Conservation (phyloP, 2,113 vertebrate species). For the Ctenomys sociabilis region DNA sequence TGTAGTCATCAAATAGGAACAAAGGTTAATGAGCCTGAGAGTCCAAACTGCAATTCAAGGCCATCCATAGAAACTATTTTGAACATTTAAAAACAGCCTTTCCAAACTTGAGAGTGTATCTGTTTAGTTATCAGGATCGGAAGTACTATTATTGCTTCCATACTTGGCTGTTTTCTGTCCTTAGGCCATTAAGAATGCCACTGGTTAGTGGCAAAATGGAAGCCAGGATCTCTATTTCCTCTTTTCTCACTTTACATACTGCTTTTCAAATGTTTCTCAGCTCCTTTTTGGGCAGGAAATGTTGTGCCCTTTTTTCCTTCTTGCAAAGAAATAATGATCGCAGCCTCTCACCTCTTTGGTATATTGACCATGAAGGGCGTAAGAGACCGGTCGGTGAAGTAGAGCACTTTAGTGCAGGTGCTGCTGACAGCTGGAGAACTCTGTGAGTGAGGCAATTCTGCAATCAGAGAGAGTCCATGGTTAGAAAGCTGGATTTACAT, state of each 20-base stretch:
- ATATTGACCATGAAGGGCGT: conserved; percentile 98
- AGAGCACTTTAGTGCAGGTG: conserved; percentile 96
- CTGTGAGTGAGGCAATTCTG: conserved; percentile 92
- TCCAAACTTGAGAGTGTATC: conserved; percentile 7
- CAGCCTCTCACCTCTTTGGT: conserved; percentile 92
- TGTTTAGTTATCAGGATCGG: background rate
- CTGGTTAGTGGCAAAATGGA: background rate
- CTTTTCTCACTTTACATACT: background rate
- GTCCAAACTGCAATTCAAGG: background rate
- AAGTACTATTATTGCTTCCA: background rate
- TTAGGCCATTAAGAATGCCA: background rate
- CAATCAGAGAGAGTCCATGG: conserved; percentile 59
- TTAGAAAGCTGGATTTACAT: conserved; percentile 52
- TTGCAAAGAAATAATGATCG: background rate
- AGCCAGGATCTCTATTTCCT: background rate
- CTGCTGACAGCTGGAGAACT: conserved; percentile 90
- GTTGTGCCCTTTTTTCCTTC: background rate
- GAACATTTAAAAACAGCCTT: background rate
- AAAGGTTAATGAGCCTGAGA: background rate
- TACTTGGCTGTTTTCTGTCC: background rate
- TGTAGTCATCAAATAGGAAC: background rate
- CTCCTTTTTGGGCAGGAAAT: background rate
- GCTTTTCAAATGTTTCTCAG: background rate
- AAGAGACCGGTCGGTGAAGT: conserved; percentile 96
- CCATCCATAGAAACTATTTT: background rate